Evolutionary conservation across 1,140 invertebrate genomes (phyloP), one percentile per base, ranked within the genome.

Genomic region (Drosophila pallidifrons): DNA sequence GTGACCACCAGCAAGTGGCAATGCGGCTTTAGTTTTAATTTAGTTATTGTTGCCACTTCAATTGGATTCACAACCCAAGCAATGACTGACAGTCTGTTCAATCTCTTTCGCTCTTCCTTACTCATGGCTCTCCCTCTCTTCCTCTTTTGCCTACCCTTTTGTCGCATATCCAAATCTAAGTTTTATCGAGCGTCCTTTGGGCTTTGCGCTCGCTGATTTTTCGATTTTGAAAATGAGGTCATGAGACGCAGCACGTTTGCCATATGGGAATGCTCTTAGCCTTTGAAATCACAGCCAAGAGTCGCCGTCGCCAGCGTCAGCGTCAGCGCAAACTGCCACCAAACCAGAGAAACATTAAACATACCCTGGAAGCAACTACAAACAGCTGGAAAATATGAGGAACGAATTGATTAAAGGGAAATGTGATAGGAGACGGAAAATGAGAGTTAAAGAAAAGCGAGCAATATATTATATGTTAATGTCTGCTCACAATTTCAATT

Each of bases 31-130:
- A 87, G 79, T 86, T 86, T 86, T 86, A 86, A 86, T 86, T 86
- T 86, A 86, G 79, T 87, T 86, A 86, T 86, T 86, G 82, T 86
- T 86, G 82, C 82, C 79, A 83, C 79, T 86, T 87, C 82, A 87
- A 87, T 86, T 77, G 75, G 63, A 69, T 71, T 51, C 73, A 47
- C 49, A 43, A 35, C 51, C 69, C 59, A 61, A 67, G 55, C n/a
- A 43, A 52, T 30, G 28, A 54, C 16, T 43, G 43, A n/a, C 57
- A 41, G 38, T 38, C 49, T 16, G 10, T 66, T 74, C 68, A 69
- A 10, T 41, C 55, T 15, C n/a, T 46, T 43, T 13, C 13, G 16
- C 4, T 28, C 35, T 64, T 15, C 7, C 16, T 57, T 15, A 13
- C 5, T 16, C 46, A 25, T 5, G 3, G 20, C 20, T n/a, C 28